These are phyloP conservation scores for Actinernus sp. DNA, from an alignment of 92 coral and sea anemone genomes.

Conservation along the genomic window DNA sequence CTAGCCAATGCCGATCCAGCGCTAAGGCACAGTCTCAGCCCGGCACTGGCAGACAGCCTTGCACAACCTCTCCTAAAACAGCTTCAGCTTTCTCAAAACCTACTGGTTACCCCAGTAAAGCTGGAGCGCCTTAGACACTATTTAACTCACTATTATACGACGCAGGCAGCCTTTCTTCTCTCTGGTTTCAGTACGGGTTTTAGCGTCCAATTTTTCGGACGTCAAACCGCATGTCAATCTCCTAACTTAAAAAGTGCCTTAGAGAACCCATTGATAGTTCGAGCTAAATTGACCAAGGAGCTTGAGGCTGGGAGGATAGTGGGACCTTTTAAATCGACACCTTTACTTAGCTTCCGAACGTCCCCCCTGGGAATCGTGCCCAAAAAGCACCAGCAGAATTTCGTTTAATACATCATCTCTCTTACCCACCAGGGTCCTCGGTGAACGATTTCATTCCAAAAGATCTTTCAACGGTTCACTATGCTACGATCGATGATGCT, in stretches of 20 bases:
- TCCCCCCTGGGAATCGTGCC: conserved; percentile 7
- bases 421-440: conserved; percentile 10
- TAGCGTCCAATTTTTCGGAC: conserved; percentile 7
- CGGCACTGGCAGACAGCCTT: too few species aligned
- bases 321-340: conserved; percentile 7
- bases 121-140: conserved; percentile 12
- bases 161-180: background rate
- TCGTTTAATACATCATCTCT: background rate
- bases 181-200: conserved; percentile 13
- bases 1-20: too few species aligned
- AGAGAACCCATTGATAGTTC: background rate
- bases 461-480: conserved; percentile 3
- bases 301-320: conserved; percentile 16
- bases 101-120: conserved; percentile 20
- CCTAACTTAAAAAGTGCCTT: too few species aligned
- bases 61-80: too few species aligned
- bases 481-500: conserved; percentile 15
- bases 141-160: background rate
- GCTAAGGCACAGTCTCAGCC: too few species aligned
- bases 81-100: too few species aligned
- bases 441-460: conserved; percentile 19
- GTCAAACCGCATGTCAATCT: background rate
- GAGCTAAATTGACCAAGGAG: conserved; percentile 2
- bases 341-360: background rate
- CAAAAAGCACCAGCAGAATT: conserved; percentile 9